Conservation (phyloP, 1,140 invertebrate species). For the roundworm (Caenorhabditis elegans) region DNA sequence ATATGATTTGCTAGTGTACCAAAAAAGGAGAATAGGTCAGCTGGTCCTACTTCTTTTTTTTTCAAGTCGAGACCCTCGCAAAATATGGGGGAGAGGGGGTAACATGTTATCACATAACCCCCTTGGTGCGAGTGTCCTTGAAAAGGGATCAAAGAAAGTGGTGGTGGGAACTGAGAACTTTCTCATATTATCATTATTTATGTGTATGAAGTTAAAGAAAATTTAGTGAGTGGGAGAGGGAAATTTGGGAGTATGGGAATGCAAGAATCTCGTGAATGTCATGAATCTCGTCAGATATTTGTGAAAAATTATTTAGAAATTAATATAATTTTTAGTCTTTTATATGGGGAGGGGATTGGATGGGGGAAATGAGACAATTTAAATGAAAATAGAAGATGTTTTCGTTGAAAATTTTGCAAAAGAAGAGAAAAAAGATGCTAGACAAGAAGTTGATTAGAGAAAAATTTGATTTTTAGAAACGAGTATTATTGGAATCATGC, state of each 20-base stretch:
- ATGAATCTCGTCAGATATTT: not conserved
- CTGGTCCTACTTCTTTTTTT: not conserved
- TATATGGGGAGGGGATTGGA: no score
- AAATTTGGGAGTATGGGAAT: not conserved
- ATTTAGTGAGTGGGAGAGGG: not conserved
- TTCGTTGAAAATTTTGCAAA: no score
- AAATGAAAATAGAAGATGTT: no score
- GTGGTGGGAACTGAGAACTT: conserved; percentile 14
- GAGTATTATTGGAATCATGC: no score
- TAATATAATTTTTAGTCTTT: not conserved
- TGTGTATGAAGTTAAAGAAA: not conserved
- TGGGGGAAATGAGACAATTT: no score
- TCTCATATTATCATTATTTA: conserved; percentile 34
- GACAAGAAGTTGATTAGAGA: no score
- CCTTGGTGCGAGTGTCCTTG: conserved; percentile 1
- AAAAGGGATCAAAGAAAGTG: not conserved
- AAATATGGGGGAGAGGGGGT: not conserved
- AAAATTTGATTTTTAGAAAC: no score
- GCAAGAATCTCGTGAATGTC: not conserved
- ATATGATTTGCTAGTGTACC: not conserved
- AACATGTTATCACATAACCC: not conserved
- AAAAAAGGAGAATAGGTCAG: not conserved
- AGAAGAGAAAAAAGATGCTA: no score
- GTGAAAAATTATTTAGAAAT: not conserved
- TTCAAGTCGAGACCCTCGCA: not conserved